Percentiles rank a stretch among this genome's conserved stretches.
Evolutionary conservation across 2,113 vertebrate genomes (phyloP).

Genomic region (Scalopus aquaticus): DNA sequence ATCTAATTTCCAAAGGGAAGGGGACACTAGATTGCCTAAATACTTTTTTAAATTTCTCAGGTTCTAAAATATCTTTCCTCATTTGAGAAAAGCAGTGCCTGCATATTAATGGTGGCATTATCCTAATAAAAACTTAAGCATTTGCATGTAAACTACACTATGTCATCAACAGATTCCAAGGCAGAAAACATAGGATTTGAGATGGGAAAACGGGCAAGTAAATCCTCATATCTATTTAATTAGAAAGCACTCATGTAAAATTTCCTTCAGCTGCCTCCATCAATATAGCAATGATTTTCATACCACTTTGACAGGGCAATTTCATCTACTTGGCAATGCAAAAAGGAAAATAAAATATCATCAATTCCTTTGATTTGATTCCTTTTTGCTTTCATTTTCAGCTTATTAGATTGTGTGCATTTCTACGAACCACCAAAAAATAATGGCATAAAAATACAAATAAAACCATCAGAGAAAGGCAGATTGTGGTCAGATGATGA

Average conservation of each 20-base stretch:
- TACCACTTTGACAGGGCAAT: neutral
- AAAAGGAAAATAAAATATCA: slow-evolving; percentile 52
- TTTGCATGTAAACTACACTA: slow-evolving; percentile 7
- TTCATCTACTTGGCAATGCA: slow-evolving; percentile 40
- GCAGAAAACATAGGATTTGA: slow-evolving; percentile 37
- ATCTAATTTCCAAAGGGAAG: neutral
- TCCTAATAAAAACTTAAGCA: slow-evolving; percentile 48
- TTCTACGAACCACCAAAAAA: slow-evolving; percentile 40
- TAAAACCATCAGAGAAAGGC: slow-evolving; percentile 16
- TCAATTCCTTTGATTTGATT: slow-evolving; percentile 44
- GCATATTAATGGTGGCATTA: neutral
- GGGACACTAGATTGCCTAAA: neutral
- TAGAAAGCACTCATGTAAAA: neutral
- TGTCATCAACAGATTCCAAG: slow-evolving; percentile 28
- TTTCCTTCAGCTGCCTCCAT: slow-evolving; percentile 16
- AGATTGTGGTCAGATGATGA: neutral
- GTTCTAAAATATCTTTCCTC: slow-evolving; percentile 19
- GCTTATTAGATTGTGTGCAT: slow-evolving; percentile 25
- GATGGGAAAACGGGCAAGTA: neutral
- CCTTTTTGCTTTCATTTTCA: slow-evolving; percentile 46
- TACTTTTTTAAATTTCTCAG: slow-evolving; percentile 25
- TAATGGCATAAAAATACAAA: slow-evolving; percentile 35
- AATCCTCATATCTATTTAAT: slow-evolving; percentile 56
- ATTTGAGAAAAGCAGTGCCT: slow-evolving; percentile 22
- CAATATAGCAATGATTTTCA: slow-evolving; percentile 20